Evolutionary conservation across 2,797 vertebrate genomes (phyloP).

Genomic region (Kryptolebias ocellatus): DNA sequence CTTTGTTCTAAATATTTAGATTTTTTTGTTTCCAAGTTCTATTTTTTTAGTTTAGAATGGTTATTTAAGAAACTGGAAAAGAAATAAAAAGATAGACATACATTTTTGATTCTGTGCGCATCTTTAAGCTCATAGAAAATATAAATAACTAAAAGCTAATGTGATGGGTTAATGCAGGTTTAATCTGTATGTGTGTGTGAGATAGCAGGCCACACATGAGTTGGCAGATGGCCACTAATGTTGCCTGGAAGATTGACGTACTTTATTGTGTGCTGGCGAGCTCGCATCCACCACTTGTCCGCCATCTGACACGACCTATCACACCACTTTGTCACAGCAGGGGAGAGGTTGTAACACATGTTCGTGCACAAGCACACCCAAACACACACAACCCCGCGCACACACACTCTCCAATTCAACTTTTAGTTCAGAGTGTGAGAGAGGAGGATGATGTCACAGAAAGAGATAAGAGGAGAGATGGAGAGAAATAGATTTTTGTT

Average conservation of each 20-base stretch:
- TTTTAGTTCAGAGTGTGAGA: conserved; percentile 42
- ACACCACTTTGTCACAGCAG: conserved; percentile 70
- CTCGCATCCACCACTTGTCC: conserved; percentile 66
- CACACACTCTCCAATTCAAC: conserved; percentile 45
- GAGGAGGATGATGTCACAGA: conserved; percentile 30
- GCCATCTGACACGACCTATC: conserved; percentile 71
- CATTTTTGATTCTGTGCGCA: background rate
- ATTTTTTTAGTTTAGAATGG: no score
- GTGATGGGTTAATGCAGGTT: conserved; percentile 27
- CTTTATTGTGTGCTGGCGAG: conserved; percentile 63
- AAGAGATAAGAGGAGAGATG: conserved; percentile 35
- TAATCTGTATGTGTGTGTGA: conserved; percentile 5
- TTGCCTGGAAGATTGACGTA: conserved; percentile 69
- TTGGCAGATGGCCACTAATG: conserved; percentile 35
- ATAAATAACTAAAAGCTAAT: background rate
- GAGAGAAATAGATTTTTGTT: conserved; percentile 59
- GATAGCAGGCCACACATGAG: conserved; percentile 43
- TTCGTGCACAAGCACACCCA: background rate
- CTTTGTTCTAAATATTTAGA: no score
- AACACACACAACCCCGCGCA: conserved; percentile 1
- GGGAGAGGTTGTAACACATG: conserved; percentile 37
- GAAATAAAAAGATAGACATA: background rate
- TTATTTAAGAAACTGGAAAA: no score
- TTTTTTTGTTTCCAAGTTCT: no score
- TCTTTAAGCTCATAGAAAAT: conserved; percentile 41